Conservation (phyloP, 2,113 vertebrate genomes). For the Asarcornis scutulata region DNA sequence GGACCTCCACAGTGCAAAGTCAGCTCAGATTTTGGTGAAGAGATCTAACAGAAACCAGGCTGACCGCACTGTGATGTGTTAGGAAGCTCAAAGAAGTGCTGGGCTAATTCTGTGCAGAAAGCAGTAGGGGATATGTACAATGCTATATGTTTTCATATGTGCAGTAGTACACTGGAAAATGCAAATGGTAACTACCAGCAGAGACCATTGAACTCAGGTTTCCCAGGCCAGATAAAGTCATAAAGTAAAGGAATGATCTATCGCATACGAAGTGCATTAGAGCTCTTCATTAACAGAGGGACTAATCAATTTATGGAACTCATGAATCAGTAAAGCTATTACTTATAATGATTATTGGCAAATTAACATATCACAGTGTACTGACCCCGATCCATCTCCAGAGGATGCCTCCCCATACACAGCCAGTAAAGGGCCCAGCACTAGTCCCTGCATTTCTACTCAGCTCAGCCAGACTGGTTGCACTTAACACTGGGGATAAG, state of each 20-base stretch:
- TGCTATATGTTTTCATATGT: accelerated
- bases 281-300: slow-evolving; percentile 72
- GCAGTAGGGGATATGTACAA: not conserved
- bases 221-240: not conserved
- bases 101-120: not conserved
- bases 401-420: not conserved
- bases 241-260: slow-evolving; percentile 53
- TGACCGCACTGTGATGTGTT: not conserved
- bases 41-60: not conserved
- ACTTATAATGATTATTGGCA: slow-evolving; percentile 68
- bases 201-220: not conserved
- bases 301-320: slow-evolving; percentile 75
- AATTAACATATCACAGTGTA: slow-evolving; percentile 60
- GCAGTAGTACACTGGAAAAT: not conserved
- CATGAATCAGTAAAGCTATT: slow-evolving; percentile 68
- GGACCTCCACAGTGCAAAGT: not conserved
- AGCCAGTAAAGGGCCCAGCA: not conserved
- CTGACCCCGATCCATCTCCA: slow-evolving; percentile 60
- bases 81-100: not conserved
- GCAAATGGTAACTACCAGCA: not conserved
- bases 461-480: not conserved
- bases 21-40: not conserved
- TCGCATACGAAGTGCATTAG: slow-evolving; percentile 12
- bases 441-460: not conserved
- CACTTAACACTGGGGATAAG: not conserved